Evolutionary conservation across 2,113 vertebrate species (phyloP).

Genomic region (Arenaria interpres): DNA sequence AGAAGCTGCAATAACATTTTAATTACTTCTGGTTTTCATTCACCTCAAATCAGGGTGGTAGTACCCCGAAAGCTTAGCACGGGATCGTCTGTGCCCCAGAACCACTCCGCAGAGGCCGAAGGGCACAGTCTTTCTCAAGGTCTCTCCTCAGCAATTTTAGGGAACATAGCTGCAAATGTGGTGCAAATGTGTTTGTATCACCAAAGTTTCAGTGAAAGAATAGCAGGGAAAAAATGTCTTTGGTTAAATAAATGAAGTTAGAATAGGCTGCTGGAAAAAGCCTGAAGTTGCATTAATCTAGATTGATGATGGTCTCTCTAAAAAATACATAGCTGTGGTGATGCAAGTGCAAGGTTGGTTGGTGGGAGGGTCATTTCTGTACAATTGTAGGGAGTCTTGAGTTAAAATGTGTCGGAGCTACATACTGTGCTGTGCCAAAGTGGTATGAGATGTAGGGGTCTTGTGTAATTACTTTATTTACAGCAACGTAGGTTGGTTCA

Average conservation of each 20-base stretch:
- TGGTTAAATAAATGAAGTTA: background rate
- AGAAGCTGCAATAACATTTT: background rate
- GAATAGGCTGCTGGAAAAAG: background rate
- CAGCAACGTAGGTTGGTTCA: background rate
- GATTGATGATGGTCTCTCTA: background rate
- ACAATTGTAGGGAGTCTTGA: background rate
- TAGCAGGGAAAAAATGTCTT: background rate
- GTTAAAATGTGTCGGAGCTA: background rate
- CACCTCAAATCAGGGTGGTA: background rate
- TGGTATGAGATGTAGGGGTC: background rate
- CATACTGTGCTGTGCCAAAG: background rate
- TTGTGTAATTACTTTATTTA: background rate
- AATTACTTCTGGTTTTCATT: background rate
- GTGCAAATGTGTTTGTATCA: background rate
- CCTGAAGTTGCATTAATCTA: background rate
- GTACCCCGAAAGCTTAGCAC: background rate
- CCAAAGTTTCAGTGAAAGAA: background rate
- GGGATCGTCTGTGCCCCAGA: background rate
- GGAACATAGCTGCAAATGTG: background rate
- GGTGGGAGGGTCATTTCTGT: background rate
- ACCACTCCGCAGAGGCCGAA: background rate
- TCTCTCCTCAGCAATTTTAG: background rate
- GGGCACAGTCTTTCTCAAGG: background rate
- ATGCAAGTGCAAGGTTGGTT: background rate
- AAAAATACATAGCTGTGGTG: background rate